Evolutionary conservation across 2,888 invertebrate species (phyloP), one percentile per base, ranked within the genome.

Genomic region (Julus scanicus): DNA sequence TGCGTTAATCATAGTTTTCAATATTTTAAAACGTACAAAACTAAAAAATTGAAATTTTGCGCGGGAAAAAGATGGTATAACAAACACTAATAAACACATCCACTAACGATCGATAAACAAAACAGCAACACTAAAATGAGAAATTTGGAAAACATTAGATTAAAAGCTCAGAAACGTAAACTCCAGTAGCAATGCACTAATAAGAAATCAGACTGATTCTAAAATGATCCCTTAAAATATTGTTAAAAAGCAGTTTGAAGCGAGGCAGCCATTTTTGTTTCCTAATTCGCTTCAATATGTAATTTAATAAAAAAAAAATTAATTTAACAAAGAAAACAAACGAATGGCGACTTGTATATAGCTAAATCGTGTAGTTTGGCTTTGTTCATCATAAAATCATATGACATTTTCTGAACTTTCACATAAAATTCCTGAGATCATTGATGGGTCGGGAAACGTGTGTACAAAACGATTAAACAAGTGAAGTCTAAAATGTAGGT

Each of bases 361-460:
- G 63, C 63, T 63, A 71, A 29, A n/a, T 8, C 29, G 20, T 11
- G 6, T 63, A 63, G 71, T 71, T 71, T 71, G 71, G 71, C 71
- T 29, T 71, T 71, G 71, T 71, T 71, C 71, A 63, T 63, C 8
- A 8, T 44, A 44, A 44, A 44, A 0, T 44, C 44, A 44, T 44
- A 44, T 29, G n/a, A 29, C 71, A 71, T 29, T 29, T 71, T 71
- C 71, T 71, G 71, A 29, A 71, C 29, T 29, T 71, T 71, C 29
- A 71, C 71, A 71, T 11, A 71, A 71, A 71, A 71, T 71, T 71
- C 71, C 71, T 71, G 71, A 71, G 71, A 71, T 71, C 29, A 71
- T 71, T 29, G 20, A 29, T 11, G 71, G 71, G 71, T 29, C 20
- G 71, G 71, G 29, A 71, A 71, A 71, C 29, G 29, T 71, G 71